Conservation (phyloP, 2,113 vertebrate genomes). For the Pimephales promelas region DNA sequence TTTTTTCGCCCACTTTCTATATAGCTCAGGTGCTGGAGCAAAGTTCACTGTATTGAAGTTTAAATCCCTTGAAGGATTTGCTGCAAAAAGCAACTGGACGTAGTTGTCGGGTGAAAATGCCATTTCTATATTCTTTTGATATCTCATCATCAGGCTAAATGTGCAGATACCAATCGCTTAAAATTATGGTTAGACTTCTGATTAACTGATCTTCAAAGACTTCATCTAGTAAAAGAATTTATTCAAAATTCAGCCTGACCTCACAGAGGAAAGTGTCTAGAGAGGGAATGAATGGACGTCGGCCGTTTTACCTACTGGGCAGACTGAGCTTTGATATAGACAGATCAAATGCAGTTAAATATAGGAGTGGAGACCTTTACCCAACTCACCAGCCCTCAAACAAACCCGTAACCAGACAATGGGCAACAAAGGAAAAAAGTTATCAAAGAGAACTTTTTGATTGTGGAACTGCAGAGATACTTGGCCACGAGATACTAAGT, state of each 20-base stretch:
- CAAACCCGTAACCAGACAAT: slow-evolving; percentile 26
- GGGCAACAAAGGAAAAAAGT: not conserved
- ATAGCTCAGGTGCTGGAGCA: not conserved
- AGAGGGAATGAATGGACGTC: slow-evolving; percentile 24
- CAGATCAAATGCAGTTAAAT: slow-evolving; percentile 66
- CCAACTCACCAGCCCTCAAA: slow-evolving; percentile 33
- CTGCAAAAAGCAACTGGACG: not conserved
- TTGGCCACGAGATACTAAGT: not conserved
- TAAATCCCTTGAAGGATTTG: not conserved
- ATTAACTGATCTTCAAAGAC: not conserved
- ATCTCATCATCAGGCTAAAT: slow-evolving; percentile 12
- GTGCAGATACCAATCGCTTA: slow-evolving; percentile 7
- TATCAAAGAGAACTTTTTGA: slow-evolving; percentile 4
- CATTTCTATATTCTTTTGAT: slow-evolving; percentile 34
- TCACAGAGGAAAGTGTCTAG: slow-evolving; percentile 13
- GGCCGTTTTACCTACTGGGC: slow-evolving; percentile 44
- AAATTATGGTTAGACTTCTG: not conserved
- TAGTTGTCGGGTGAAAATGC: not conserved
- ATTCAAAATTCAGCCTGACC: not conserved
- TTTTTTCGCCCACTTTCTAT: not conserved
- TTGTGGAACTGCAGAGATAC: not conserved
- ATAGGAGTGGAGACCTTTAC: slow-evolving; percentile 63
- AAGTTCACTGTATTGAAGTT: slow-evolving; percentile 5
- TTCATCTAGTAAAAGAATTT: not conserved
- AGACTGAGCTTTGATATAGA: slow-evolving; percentile 62